Percentiles rank a stretch among this genome's conserved stretches.
phyloP scores from a whole-genome alignment of 1,140 invertebrate genomes.

The Dufourea novaeangliae region DNA sequence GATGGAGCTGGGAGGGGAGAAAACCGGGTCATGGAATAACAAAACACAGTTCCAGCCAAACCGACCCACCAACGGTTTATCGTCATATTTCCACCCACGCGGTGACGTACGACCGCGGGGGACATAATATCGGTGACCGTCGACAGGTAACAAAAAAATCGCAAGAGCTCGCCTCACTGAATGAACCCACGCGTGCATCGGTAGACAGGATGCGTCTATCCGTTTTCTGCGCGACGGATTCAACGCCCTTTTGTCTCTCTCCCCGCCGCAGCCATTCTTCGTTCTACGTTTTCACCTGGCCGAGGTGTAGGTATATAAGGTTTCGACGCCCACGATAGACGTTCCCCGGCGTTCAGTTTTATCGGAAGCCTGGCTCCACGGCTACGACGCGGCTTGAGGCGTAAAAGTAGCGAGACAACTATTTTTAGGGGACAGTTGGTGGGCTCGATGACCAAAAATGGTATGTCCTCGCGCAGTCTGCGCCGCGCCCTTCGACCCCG shows the following conservation, averaged over 20 bases:
- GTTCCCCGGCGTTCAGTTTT: not conserved
- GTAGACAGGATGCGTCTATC: not conserved
- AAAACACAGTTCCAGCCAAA: not conserved
- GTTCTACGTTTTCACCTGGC: constrained; percentile 20
- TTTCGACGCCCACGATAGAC: constrained; percentile 1
- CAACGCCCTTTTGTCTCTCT: constrained; percentile 11
- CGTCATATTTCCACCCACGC: constrained; percentile 30
- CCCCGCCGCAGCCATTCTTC: not conserved
- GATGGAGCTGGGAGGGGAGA: not conserved
- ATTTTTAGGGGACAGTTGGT: constrained; percentile 22
- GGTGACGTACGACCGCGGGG: not conserved
- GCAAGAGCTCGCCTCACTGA: constrained; percentile 35
- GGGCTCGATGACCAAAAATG: constrained; percentile 14
- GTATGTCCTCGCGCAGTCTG: not conserved
- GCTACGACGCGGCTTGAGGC: not conserved
- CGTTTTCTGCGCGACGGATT: not conserved
- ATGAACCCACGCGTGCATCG: constrained; percentile 65
- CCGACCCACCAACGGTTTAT: constrained; percentile 39
- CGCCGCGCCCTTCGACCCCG: not conserved
- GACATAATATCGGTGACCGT: constrained; percentile 27
- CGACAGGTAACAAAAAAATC: constrained; percentile 46
- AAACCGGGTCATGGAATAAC: not conserved
- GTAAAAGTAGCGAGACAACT: constrained; percentile 10
- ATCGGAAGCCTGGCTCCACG: not conserved
- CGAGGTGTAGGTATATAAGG: constrained; percentile 13